phyloP scores from a whole-genome alignment of 2,113 vertebrate genomes.

The Prunella himalayana region DNA sequence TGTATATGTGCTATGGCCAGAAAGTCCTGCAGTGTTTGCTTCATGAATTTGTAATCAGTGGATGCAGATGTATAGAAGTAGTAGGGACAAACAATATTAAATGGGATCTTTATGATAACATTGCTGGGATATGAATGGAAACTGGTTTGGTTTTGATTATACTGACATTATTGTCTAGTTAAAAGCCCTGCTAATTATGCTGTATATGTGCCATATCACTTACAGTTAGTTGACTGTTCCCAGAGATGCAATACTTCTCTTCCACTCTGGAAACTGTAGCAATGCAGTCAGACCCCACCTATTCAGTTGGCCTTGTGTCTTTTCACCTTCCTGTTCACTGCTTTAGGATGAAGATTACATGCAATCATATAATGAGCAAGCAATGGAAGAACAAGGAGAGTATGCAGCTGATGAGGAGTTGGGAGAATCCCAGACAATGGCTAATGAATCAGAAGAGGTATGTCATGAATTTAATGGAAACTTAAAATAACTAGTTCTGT shows the following conservation, averaged over 20 bases:
- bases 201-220: background rate
- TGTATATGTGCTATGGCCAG: background rate
- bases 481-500: background rate
- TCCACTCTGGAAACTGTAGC: background rate
- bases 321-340: background rate
- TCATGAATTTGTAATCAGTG: background rate
- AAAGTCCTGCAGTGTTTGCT: background rate
- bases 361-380: conserved; percentile 72
- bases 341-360: conserved; percentile 85
- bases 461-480: background rate
- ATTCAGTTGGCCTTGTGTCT: background rate
- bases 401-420: conserved; percentile 72
- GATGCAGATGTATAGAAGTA: background rate
- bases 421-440: conserved; percentile 67
- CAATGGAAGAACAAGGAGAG: conserved; percentile 65
- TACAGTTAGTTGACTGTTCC: background rate
- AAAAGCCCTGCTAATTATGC: background rate
- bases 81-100: background rate
- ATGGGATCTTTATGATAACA: background rate
- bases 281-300: background rate
- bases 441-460: conserved; percentile 85
- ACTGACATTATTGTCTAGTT: background rate
- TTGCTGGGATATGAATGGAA: background rate
- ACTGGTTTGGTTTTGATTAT: background rate
- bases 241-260: background rate